A percentile compares a stretch with the other conserved stretches of the same genome.
These are phyloP conservation scores for Artemisiospiza belli DNA, from an alignment of 2,113 vertebrate genomes.

Conservation along the genomic window DNA sequence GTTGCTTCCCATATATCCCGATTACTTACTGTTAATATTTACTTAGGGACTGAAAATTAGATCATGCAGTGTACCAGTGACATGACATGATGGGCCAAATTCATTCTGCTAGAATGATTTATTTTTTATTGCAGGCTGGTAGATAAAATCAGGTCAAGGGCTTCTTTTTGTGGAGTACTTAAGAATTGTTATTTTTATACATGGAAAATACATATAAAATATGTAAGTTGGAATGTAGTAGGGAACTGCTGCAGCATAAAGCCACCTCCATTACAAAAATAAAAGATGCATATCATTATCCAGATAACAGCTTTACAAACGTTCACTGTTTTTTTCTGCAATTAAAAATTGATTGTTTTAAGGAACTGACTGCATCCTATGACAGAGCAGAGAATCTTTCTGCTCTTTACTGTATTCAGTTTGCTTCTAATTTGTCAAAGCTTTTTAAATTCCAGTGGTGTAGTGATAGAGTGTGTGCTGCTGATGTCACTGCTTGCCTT, in stretches of 20 bases:
- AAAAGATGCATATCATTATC: background rate
- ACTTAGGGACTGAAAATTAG: conserved; percentile 22
- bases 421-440: conserved; percentile 50
- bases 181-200: background rate
- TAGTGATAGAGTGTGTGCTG: conserved; percentile 78
- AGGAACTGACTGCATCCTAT: background rate
- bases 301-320: background rate
- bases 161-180: background rate
- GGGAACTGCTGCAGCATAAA: background rate
- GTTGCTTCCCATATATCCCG: background rate
- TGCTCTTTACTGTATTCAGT: background rate
- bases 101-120: conserved; percentile 15
- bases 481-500: conserved; percentile 89
- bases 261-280: background rate
- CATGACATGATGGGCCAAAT: background rate
- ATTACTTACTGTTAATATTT: conserved; percentile 8
- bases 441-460: conserved; percentile 72
- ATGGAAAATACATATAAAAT: background rate
- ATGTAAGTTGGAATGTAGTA: background rate
- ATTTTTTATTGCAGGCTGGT: background rate
- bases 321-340: background rate
- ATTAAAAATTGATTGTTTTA: background rate
- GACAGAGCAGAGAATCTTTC: background rate
- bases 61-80: conserved; percentile 4
- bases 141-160: conserved; percentile 41